Base-by-base conservation (phyloP, 2,797 vertebrate genomes). In the Caiman crocodilus region DNA sequence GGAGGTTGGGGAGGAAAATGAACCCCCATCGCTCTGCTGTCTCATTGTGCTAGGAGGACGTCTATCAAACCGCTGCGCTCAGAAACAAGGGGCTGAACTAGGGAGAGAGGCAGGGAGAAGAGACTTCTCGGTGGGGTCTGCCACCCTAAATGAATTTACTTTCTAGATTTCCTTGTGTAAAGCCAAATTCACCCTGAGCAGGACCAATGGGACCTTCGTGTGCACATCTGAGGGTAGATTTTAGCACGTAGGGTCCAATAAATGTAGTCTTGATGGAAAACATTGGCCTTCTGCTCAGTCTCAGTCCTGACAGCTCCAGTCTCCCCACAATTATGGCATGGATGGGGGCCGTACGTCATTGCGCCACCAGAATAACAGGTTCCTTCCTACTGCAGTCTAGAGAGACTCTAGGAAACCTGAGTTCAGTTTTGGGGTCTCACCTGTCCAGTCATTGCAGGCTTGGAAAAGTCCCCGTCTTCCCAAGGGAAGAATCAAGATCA, bases 111-210 rank as follows among this genome's bases (percentile, higher is more conserved):
- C 32, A 71, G 67, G 67, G 18, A 42, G 67, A 26, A 14, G 69
- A 73, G 69, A 50, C 13, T 4, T 13, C 69, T 26, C 69, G 35
- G 23, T 7, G 8, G 35, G 8, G 82, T 92, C 94, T 89, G 50
- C 76, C 85, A 87, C 90, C 79, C 92, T 73, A 11, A 21, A 85
- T 82, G 89, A 90, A 76, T 77, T 90, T 84, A 87, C 90, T 79
- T 93, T 88, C 81, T 64, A 92, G 61, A 76, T 90, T 87, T 76
- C 42, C 65, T 93, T 71, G 8, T 42, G 35, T 71, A 73, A 73
- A 73, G 69, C 69, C 69, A 73, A 26, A 73, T 32, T 10, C 55
- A 83, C 89, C 85, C 95, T 14, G 7, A 57, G 58, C 95, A 94
- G 67, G 50, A 14, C 35, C 32, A 73, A 21, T 50, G 69, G 69